A percentile compares a stretch with the other conserved stretches of the same genome.
Conservation (phyloP, 2,797 vertebrate species). For the Nyctibius grandis region DNA sequence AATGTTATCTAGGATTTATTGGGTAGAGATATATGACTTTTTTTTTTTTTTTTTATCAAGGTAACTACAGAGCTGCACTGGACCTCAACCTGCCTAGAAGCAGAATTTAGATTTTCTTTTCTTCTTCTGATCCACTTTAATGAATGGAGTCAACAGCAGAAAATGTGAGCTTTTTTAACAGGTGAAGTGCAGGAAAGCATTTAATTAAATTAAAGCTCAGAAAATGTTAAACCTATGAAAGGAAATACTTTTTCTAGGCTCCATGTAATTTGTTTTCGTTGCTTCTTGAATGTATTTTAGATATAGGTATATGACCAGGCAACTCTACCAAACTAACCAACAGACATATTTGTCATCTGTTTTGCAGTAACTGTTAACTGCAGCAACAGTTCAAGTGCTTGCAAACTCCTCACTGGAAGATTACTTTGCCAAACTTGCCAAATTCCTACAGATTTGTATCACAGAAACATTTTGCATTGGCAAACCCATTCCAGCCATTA, state of each 20-base stretch:
- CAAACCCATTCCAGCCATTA: background rate
- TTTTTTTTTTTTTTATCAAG: background rate
- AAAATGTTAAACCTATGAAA: background rate
- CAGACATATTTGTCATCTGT: background rate
- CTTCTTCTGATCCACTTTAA: background rate
- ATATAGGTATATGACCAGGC: background rate
- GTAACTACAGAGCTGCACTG: background rate
- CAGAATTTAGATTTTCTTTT: background rate
- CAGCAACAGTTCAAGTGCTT: background rate
- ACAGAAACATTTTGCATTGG: background rate
- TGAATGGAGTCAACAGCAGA: background rate
- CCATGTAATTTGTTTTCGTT: background rate
- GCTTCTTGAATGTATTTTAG: background rate
- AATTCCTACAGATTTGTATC: background rate
- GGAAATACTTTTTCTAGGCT: background rate
- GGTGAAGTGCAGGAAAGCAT: background rate
- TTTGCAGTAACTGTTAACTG: background rate
- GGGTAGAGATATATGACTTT: background rate
- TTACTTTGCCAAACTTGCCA: background rate
- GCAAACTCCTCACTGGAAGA: background rate
- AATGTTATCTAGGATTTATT: background rate
- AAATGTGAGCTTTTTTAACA: background rate
- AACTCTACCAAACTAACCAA: background rate
- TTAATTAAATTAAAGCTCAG: conserved; percentile 8
- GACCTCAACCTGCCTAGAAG: background rate